Percentiles rank a stretch among this genome's conserved stretches.
These are phyloP conservation scores for Zophobas atratus DNA, from an alignment of 1,140 invertebrate genomes.

Conservation along the genomic window DNA sequence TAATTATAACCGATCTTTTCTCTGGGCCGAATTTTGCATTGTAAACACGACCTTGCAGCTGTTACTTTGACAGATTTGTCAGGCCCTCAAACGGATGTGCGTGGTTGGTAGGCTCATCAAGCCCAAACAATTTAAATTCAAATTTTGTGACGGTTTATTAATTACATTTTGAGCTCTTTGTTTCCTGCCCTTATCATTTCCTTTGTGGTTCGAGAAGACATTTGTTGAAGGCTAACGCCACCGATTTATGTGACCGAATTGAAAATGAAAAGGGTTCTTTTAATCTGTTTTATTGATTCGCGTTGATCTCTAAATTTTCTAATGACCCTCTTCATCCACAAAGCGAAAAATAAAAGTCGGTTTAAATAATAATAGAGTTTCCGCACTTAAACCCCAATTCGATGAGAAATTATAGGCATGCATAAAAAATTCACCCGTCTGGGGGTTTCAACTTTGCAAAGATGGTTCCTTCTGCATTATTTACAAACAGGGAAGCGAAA, in stretches of 20 bases:
- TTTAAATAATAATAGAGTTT: too few species aligned
- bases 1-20: not conserved
- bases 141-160: conserved; percentile 42
- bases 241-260: conserved; percentile 30
- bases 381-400: too few species aligned
- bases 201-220: conserved; percentile 33
- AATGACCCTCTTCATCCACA: not conserved
- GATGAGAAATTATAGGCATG: too few species aligned
- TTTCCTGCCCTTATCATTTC: conserved; percentile 39
- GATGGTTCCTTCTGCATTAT: too few species aligned
- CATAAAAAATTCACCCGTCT: not conserved
- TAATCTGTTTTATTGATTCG: conserved; percentile 30
- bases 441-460: not conserved
- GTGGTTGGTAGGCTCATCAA: conserved; percentile 10
- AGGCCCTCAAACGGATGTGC: conserved; percentile 19
- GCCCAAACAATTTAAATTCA: conserved; percentile 39
- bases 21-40: not conserved
- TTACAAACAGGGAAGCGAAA: too few species aligned
- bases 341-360: not conserved
- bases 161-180: conserved; percentile 42
- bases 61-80: conserved; percentile 41
- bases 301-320: conserved; percentile 4
- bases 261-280: conserved; percentile 17
- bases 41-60: conserved; percentile 29
- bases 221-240: conserved; percentile 36